Evolutionary conservation across 2,888 invertebrate genomes (phyloP).

Genomic region (Sycophila texana): DNA sequence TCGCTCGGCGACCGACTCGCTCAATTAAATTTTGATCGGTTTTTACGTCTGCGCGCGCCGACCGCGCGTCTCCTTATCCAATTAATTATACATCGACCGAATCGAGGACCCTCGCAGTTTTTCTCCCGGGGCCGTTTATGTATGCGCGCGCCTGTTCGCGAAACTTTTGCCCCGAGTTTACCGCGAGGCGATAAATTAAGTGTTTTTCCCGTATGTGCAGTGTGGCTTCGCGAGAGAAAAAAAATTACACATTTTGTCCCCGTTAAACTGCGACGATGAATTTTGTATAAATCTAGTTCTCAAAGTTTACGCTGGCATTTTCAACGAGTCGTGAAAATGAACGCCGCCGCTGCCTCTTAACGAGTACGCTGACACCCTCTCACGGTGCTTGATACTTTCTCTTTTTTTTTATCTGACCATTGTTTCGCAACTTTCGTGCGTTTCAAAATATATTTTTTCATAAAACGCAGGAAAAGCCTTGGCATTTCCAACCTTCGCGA

Average conservation of each 20-base stretch:
- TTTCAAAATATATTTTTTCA: not conserved
- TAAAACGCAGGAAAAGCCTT: no score
- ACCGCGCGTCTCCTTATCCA: constrained; percentile 24
- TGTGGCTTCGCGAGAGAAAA: not conserved
- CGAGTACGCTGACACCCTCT: not conserved
- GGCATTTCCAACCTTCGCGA: no score
- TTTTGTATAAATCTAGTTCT: constrained; percentile 12
- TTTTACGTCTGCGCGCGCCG: constrained; percentile 26
- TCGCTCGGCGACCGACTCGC: not conserved
- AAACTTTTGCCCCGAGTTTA: constrained; percentile 1
- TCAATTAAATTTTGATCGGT: constrained; percentile 52
- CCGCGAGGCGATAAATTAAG: not conserved
- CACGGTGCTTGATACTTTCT: constrained; percentile 16
- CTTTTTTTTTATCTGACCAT: constrained; percentile 19
- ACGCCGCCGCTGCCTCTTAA: not conserved
- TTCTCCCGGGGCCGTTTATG: not conserved
- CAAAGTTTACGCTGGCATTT: not conserved
- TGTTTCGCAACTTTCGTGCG: constrained; percentile 22
- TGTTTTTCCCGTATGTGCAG: not conserved
- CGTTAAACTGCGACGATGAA: not conserved
- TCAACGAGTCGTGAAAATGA: constrained; percentile 27
- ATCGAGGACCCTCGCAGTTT: constrained; percentile 12
- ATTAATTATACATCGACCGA: constrained; percentile 45
- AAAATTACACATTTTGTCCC: not conserved
- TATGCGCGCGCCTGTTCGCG: not conserved